Percentiles rank a stretch among this genome's conserved stretches.
These are phyloP conservation scores for Synergus gifuensis DNA, from an alignment of 2,888 invertebrate genomes.

Conservation along the genomic window DNA sequence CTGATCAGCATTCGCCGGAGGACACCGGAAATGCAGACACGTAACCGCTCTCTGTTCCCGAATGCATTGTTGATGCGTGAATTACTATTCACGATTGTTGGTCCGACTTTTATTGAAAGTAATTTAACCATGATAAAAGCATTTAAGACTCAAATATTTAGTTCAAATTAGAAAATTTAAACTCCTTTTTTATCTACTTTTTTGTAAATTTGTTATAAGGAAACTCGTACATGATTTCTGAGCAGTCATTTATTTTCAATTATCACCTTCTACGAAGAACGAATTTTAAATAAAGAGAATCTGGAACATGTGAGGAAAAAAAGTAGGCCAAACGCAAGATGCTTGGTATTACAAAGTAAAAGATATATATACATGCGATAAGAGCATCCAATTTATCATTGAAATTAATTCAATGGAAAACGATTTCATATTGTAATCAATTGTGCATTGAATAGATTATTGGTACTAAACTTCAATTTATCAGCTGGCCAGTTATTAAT, in stretches of 20 bases:
- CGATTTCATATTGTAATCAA: not conserved
- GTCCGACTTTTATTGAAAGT: not conserved
- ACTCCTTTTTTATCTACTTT: slow-evolving; percentile 4
- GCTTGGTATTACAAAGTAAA: slow-evolving; percentile 25
- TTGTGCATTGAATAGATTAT: not conserved
- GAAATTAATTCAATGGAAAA: not conserved
- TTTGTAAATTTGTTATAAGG: slow-evolving; percentile 11
- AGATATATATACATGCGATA: not conserved
- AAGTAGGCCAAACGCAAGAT: slow-evolving; percentile 25
- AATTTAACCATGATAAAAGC: not conserved
- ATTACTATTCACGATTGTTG: slow-evolving; percentile 8
- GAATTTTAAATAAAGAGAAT: slow-evolving; percentile 2
- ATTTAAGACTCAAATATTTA: not conserved
- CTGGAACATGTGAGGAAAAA: slow-evolving; percentile 32
- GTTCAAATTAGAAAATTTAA: not conserved
- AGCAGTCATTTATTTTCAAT: slow-evolving; percentile 38
- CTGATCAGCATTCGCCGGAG: slow-evolving; percentile 47
- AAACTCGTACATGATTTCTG: slow-evolving; percentile 6
- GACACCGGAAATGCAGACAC: slow-evolving; percentile 52
- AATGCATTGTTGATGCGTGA: slow-evolving; percentile 21
- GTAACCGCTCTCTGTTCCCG: slow-evolving; percentile 11
- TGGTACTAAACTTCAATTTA: not conserved
- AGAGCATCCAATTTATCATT: not conserved
- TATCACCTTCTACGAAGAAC: slow-evolving; percentile 26
- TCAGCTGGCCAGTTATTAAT: not conserved